These are phyloP conservation scores for Channallabes apus DNA, from an alignment of 2,797 vertebrate species.

Conservation along the genomic window DNA sequence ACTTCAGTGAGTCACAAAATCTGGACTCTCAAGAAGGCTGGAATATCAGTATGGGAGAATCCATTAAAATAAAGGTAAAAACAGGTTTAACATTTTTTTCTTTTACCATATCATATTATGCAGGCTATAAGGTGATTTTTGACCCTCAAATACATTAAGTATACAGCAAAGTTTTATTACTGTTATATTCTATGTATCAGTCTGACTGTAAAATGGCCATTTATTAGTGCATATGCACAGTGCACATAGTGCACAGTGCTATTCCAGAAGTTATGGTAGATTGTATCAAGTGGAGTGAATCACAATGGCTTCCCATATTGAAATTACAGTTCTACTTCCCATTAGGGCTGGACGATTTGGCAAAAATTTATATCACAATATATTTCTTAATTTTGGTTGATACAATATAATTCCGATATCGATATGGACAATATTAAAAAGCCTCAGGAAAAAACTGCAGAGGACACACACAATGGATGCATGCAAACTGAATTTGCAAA, in stretches of 20 bases:
- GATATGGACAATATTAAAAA: too few species aligned
- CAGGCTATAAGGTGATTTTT: background rate
- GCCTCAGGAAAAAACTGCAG: too few species aligned
- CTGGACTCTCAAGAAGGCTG: conserved; percentile 7
- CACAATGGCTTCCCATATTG: background rate
- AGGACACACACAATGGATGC: too few species aligned
- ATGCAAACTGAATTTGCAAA: too few species aligned
- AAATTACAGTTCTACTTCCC: background rate
- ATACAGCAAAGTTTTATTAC: background rate
- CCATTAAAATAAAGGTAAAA: background rate
- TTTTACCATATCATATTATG: background rate
- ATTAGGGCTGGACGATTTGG: too few species aligned
- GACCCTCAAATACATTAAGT: background rate
- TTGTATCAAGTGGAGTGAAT: background rate
- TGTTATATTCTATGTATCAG: background rate
- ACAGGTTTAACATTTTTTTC: background rate
- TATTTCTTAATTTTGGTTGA: too few species aligned
- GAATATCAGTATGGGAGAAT: conserved; percentile 35
- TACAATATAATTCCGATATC: too few species aligned
- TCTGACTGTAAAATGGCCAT: background rate
- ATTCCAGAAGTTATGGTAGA: background rate
- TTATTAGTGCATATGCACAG: background rate
- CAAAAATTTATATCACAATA: too few species aligned
- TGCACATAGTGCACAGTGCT: background rate
- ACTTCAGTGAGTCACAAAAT: conserved; percentile 18